Evolutionary conservation across 2,888 invertebrate genomes (phyloP), one percentile per base, ranked within the genome.

Genomic region (Cataglyphis livida): DNA sequence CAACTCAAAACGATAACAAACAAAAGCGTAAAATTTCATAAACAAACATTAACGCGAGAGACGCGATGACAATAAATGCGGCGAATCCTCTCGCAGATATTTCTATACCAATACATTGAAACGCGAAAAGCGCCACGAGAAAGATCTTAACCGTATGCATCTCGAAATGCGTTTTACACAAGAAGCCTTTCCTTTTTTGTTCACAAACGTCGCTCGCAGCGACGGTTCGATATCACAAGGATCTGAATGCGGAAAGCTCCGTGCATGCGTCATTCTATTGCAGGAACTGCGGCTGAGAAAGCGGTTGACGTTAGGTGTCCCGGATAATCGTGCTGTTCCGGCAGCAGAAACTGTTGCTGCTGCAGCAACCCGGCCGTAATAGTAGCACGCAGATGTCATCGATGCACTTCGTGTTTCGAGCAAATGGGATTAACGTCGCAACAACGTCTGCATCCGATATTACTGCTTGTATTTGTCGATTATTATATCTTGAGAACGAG

Each of bases 241-340:
- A 51, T 48, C 64, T 35, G 25, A 76, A 54, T 35, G 51, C 18
- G 61, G 74, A 75, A 62, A 73, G 51, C 68, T n/a, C 57, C 66
- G 68, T 51, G 51, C 44, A 48, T 62, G 65, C 66, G 62, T 76
- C 84, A 70, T 83, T 85, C 86, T 84, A 86, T 88, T 83, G 70
- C 66, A 73, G 86, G 84, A 85, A 89, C 73, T 84, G 85, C 83
- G 88, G 81, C 85, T 81, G 81, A 71, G 88, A 89, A 89, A 89
- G 85, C 81, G 88, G 87, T 88, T 88, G 87, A 88, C 85, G 88
- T 87, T 89, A 89, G 88, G 85, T 75, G 88, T 89, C 82, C 84
- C 84, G 87, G 84, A 89, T 89, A 89, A 88, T 89, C 89, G 89
- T 65, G 84, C 84, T 89, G 88, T 89, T 89, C 89, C 88, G 89